Evolutionary conservation across 2,113 vertebrate genomes (phyloP).

Genomic region (Barbus barbus): DNA sequence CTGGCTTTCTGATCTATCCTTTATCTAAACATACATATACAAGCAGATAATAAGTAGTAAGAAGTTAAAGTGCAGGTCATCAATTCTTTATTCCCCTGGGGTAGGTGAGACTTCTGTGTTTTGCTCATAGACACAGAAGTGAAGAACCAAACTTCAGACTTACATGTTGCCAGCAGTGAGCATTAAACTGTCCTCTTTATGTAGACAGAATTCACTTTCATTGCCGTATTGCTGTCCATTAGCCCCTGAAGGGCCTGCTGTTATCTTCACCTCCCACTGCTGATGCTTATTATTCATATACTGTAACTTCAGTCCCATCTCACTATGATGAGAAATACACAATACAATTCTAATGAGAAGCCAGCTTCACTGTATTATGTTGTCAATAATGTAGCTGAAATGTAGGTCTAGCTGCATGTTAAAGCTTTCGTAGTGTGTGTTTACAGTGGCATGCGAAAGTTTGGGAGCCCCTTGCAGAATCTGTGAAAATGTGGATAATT

Average conservation of each 20-base stretch:
- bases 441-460: no score
- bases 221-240: neutral
- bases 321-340: neutral
- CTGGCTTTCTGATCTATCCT: neutral
- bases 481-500: no score
- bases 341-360: neutral
- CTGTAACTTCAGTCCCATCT: neutral
- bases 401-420: neutral
- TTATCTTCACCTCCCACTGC: neutral
- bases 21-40: neutral
- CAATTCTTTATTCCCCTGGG: neutral
- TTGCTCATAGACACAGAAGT: neutral
- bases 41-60: neutral
- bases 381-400: neutral
- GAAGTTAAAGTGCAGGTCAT: neutral
- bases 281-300: neutral
- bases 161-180: neutral
- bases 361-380: neutral
- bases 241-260: neutral
- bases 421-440: constrained; percentile 25
- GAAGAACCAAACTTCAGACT: neutral
- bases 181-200: neutral
- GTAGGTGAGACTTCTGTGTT: neutral
- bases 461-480: no score
- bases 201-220: neutral